A percentile compares a stretch with the other conserved stretches of the same genome.
These are phyloP conservation scores for Drosophila bocqueti DNA, from an alignment of 1,140 invertebrate genomes.

Conservation along the genomic window DNA sequence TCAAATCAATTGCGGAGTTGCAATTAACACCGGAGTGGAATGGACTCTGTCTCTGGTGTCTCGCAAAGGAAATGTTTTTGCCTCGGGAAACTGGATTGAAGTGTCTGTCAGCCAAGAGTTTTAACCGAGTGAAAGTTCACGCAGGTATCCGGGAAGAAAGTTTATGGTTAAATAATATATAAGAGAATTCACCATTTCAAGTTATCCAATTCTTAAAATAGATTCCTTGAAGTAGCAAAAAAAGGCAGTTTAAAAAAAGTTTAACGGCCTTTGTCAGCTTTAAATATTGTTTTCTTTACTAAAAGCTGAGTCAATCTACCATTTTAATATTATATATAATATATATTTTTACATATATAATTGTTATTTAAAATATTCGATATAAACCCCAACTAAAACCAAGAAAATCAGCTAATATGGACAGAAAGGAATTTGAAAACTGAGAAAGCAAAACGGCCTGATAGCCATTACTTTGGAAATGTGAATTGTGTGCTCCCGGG, in stretches of 20 bases:
- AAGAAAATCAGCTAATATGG: not conserved
- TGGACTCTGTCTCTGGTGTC: slow-evolving; percentile 6
- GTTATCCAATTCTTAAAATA: too few species aligned
- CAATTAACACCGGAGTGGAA: slow-evolving; percentile 22
- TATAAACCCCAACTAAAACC: not conserved
- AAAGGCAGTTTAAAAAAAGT: not conserved
- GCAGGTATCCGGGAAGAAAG: slow-evolving; percentile 39
- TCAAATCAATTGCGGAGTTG: slow-evolving; percentile 23
- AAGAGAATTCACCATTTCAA: too few species aligned
- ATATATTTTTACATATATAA: too few species aligned
- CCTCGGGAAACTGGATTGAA: slow-evolving; percentile 45
- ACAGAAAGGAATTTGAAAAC: slow-evolving; percentile 2
- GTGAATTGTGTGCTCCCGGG: slow-evolving; percentile 28
- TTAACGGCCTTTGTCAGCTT: not conserved
- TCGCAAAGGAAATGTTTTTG: slow-evolving; percentile 33
- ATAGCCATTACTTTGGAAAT: slow-evolving; percentile 34
- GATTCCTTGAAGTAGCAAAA: not conserved
- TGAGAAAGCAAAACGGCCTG: not conserved
- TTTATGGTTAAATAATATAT: not conserved
- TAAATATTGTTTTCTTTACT: not conserved
- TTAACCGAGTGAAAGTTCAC: slow-evolving; percentile 46
- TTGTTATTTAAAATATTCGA: not conserved
- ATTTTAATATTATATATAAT: not conserved
- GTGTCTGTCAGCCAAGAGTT: slow-evolving; percentile 15
- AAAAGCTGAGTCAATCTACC: not conserved